Percentiles rank a stretch among this genome's conserved stretches.
phyloP scores from a whole-genome alignment of 2,888 invertebrate species.

The Oxystoma pomonae region DNA sequence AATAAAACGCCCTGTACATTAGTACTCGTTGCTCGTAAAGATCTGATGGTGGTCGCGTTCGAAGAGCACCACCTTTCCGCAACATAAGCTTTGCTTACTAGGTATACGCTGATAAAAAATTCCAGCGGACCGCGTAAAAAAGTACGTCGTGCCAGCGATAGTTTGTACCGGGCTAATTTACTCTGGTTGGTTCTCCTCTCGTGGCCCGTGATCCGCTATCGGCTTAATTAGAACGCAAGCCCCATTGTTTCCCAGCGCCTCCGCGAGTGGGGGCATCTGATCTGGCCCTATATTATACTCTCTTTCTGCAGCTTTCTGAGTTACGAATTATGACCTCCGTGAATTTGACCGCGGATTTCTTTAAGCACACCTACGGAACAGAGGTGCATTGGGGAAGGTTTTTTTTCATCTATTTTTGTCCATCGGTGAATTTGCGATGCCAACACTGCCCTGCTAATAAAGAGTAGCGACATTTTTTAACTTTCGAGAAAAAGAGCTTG shows the following conservation, averaged over 20 bases:
- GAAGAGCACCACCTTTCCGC: not conserved
- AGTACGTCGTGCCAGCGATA: not conserved
- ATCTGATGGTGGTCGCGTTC: not conserved
- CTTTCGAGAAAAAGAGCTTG: too few species aligned
- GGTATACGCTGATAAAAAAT: not conserved
- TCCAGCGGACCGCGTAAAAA: not conserved
- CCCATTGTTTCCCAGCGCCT: constrained; percentile 26
- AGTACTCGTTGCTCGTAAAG: not conserved
- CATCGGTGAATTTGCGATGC: too few species aligned
- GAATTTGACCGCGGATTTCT: too few species aligned
- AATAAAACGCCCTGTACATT: too few species aligned
- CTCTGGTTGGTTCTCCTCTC: not conserved
- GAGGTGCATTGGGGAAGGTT: too few species aligned
- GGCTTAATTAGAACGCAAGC: constrained; percentile 23
- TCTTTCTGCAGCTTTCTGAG: too few species aligned
- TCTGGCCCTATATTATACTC: constrained; percentile 23
- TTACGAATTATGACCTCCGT: too few species aligned
- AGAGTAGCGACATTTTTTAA: too few species aligned
- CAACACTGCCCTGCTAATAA: too few species aligned
- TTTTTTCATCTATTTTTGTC: too few species aligned
- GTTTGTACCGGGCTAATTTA: not conserved
- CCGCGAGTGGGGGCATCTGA: constrained; percentile 17
- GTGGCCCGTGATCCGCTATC: constrained; percentile 23
- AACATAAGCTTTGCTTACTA: not conserved
- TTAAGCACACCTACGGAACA: too few species aligned